Evolutionary conservation across 1,140 invertebrate genomes (phyloP), one percentile per base, ranked within the genome.

Genomic region (Chymomyza costata): DNA sequence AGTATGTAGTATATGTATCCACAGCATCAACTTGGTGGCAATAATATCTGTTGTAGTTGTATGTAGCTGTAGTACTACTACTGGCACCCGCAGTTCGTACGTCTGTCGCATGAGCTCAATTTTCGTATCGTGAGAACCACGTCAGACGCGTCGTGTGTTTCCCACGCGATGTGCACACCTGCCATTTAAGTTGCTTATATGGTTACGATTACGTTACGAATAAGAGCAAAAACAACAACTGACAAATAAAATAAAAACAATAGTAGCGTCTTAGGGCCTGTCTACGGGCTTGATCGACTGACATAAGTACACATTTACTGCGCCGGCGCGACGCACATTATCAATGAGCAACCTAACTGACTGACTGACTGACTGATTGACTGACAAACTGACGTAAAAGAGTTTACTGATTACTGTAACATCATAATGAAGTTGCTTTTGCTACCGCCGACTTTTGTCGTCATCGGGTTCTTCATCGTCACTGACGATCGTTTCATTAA

Each of bases 161-260:
- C 82, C 82, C 82, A 84, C 82, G 82, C 82, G 82, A 84, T 78
- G 82, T 81, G 82, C 83, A 84, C 82, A 84, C 82, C 82, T 84
- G 82, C 82, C 82, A 84, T 74, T 84, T 74, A 80, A 80, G 73
- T 68, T 74, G 74, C 73, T 80, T 80, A 80, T 80, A 80, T 80
- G 73, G 73, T 80, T 80, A 68, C 73, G 73, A 80, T 80, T 80
- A 80, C 73, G 80, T 55, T 37, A 44, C 21, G 3, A 25, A 25
- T 8, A 25, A 37, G 37, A 52, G 15, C 47, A 34, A 38, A 28
- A 34, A 10, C 35, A 58, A 16, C 47, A 60, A 21, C 57, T 57
- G 19, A 46, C 56, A 61, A 28, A 40, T 61, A 62, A 41, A 63
- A 39, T 30, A 47, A 41, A 17, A 47, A 30, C 50, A 63, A 31